Percentiles rank a stretch among this genome's conserved stretches.
Evolutionary conservation across 2,113 vertebrate genomes (phyloP).

Genomic region (Oncorhynchus mykiss): DNA sequence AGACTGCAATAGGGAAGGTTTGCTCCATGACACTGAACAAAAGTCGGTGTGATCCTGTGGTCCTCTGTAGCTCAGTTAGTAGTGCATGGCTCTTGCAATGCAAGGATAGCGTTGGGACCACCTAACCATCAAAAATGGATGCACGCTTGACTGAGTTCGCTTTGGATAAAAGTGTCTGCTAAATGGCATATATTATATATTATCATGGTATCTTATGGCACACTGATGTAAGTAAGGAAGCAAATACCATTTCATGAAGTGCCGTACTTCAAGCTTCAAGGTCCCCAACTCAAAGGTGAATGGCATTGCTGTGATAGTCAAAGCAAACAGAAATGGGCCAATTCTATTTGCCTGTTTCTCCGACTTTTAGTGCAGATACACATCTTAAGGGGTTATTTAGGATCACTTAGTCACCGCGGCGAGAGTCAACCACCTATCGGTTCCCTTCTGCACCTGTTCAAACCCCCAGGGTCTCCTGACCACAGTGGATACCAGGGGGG

Average conservation of each 20-base stretch:
- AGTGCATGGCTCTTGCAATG: no score
- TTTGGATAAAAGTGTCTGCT: neutral
- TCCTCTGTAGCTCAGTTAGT: no score
- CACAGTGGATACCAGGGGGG: neutral
- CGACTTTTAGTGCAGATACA: neutral
- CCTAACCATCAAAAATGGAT: no score
- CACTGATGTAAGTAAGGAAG: neutral
- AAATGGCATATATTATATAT: slow-evolving; percentile 17
- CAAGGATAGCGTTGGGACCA: no score
- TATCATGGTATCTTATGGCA: neutral
- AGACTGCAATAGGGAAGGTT: slow-evolving; percentile 10
- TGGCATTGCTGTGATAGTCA: slow-evolving; percentile 36
- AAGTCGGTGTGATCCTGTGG: slow-evolving; percentile 5
- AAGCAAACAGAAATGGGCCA: slow-evolving; percentile 36
- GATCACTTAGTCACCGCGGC: neutral
- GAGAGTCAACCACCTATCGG: neutral
- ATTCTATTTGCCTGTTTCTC: slow-evolving; percentile 20
- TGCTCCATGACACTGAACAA: slow-evolving; percentile 27
- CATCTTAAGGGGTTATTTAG: neutral
- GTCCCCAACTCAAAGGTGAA: slow-evolving; percentile 33
- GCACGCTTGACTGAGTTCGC: no score
- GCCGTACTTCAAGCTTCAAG: slow-evolving; percentile 1
- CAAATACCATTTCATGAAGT: neutral
- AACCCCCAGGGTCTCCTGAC: neutral
- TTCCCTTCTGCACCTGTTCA: neutral